Conservation (phyloP, 2,797 vertebrate genomes). For the Thripadectes ignobilis region DNA sequence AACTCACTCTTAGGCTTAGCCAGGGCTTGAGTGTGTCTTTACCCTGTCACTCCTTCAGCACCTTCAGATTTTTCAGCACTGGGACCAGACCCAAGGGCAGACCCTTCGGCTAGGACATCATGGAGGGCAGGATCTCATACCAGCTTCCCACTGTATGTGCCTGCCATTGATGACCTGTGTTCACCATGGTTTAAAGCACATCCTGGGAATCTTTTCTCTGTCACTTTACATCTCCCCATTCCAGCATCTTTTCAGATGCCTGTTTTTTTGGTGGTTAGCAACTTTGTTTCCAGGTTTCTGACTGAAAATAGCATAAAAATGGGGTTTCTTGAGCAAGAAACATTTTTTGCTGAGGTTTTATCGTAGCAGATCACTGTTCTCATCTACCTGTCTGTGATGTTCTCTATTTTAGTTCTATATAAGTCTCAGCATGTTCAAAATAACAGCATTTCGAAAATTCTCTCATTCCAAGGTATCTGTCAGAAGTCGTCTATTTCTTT, state of each 20-base stretch:
- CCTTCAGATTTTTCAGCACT: accelerated
- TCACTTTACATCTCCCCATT: background rate
- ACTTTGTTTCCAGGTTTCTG: background rate
- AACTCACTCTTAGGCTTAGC: background rate
- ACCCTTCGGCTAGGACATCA: background rate
- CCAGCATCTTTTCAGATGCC: background rate
- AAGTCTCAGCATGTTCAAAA: background rate
- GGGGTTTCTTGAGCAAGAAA: background rate
- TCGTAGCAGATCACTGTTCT: background rate
- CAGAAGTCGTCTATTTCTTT: background rate
- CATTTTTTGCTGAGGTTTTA: background rate
- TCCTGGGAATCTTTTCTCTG: background rate
- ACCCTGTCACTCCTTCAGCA: background rate
- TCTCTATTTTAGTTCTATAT: background rate
- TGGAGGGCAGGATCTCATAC: background rate
- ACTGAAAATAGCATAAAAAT: background rate
- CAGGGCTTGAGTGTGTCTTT: background rate
- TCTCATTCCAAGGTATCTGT: background rate
- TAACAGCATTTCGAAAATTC: background rate
- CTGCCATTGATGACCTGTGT: background rate
- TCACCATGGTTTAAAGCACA: background rate
- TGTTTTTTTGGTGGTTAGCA: background rate
- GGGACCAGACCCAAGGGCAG: background rate
- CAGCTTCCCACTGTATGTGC: background rate
- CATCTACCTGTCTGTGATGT: background rate